Evolutionary conservation across 2,888 invertebrate genomes (phyloP).

Genomic region (Sesamia inferens): DNA sequence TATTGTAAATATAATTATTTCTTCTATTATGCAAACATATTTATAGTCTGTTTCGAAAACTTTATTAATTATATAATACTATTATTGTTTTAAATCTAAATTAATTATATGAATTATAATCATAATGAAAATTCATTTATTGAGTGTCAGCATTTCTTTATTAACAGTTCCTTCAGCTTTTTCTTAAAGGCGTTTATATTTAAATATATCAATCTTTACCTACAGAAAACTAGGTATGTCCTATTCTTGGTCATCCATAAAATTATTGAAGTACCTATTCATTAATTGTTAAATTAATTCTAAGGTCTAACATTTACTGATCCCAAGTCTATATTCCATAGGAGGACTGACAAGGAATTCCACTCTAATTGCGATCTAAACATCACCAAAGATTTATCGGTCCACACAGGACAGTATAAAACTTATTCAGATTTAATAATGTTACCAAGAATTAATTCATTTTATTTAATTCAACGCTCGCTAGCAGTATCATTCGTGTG

Average conservation of each 20-base stretch:
- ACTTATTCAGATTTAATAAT: conserved; percentile 29
- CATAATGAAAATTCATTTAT: too few relatives aligned
- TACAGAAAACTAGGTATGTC: too few relatives aligned
- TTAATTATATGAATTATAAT: too few relatives aligned
- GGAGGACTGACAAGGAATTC: neutral
- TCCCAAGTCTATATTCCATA: neutral
- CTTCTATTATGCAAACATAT: too few relatives aligned
- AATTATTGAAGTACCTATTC: neutral
- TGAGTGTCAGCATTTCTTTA: too few relatives aligned
- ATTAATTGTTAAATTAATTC: neutral
- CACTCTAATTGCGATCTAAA: conserved; percentile 5
- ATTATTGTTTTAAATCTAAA: too few relatives aligned
- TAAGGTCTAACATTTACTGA: neutral
- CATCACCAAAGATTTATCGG: neutral
- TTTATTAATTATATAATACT: too few relatives aligned
- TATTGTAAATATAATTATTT: too few relatives aligned
- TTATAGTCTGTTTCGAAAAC: too few relatives aligned
- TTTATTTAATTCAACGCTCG: conserved; percentile 57
- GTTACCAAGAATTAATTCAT: conserved; percentile 47
- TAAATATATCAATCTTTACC: too few relatives aligned
- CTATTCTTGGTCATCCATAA: neutral
- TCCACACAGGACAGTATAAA: conserved; percentile 8
- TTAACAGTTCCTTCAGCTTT: too few relatives aligned
- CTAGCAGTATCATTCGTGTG: conserved; percentile 45
- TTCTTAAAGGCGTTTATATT: too few relatives aligned